Percentiles rank a stretch among this genome's conserved stretches.
These are phyloP conservation scores for Cyanoramphus novaezelandiae DNA, from an alignment of 2,113 vertebrate species.

Conservation along the genomic window DNA sequence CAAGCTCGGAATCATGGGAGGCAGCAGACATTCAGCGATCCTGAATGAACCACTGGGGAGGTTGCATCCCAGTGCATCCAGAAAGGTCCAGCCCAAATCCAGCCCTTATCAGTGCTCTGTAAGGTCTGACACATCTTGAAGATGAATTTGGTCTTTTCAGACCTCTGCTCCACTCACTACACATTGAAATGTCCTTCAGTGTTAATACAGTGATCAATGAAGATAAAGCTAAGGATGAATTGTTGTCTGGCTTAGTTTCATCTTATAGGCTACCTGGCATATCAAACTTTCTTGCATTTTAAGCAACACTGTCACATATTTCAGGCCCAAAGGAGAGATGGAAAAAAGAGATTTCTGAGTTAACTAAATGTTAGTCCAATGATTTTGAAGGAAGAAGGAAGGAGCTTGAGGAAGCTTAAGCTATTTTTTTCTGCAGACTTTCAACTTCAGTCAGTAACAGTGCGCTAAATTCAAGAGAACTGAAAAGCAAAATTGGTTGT, in stretches of 20 bases:
- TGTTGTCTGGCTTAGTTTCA: background rate
- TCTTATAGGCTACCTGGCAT: background rate
- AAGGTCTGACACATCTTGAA: background rate
- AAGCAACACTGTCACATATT: background rate
- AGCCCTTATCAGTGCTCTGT: background rate
- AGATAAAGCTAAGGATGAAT: background rate
- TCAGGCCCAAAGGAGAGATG: background rate
- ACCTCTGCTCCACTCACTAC: background rate
- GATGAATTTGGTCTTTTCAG: background rate
- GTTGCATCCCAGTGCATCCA: background rate
- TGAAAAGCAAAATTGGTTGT: conserved; percentile 41
- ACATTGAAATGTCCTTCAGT: background rate
- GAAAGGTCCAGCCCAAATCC: background rate
- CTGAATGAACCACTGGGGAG: no score
- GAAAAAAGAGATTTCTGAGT: background rate
- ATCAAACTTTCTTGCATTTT: background rate
- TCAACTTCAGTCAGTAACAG: background rate
- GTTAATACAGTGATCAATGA: background rate
- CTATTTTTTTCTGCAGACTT: background rate
- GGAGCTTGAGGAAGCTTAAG: background rate
- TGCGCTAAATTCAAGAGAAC: conserved; percentile 35
- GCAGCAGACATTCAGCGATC: background rate
- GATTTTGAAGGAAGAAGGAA: background rate
- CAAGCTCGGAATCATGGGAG: background rate
- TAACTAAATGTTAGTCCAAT: background rate